These are phyloP conservation scores for Rhinatrema bivittatum DNA, from an alignment of 2,797 vertebrate species.

Conservation along the genomic window DNA sequence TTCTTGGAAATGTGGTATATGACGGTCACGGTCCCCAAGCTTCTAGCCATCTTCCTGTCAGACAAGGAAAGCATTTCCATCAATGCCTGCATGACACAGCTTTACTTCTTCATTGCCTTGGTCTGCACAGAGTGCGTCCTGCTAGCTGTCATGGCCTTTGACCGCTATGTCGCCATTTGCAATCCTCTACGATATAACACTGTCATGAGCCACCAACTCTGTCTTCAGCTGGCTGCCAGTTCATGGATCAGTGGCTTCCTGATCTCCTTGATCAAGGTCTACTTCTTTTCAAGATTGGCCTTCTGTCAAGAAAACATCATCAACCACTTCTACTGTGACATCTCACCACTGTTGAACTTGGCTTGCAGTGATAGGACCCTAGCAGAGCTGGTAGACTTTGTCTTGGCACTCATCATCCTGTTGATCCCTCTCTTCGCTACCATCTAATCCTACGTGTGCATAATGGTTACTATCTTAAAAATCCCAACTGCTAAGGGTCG, in stretches of 20 bases:
- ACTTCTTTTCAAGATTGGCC: slow-evolving; percentile 31
- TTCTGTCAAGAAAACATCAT: slow-evolving; percentile 31
- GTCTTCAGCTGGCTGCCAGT: slow-evolving; percentile 19
- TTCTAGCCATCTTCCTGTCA: slow-evolving; percentile 33
- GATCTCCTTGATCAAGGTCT: slow-evolving; percentile 30
- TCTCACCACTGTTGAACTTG: slow-evolving; percentile 33
- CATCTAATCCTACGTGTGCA: slow-evolving; percentile 16
- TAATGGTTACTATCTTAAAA: slow-evolving; percentile 11
- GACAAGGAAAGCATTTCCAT: slow-evolving; percentile 37
- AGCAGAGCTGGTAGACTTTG: slow-evolving; percentile 35
- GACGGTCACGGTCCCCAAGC: slow-evolving; percentile 43
- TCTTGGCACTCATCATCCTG: slow-evolving; percentile 32
- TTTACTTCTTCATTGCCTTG: slow-evolving; percentile 53
- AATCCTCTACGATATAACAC: slow-evolving; percentile 35
- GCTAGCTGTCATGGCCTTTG: slow-evolving; percentile 47
- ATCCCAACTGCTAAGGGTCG: background rate
- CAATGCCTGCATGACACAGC: slow-evolving; percentile 41
- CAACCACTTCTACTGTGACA: slow-evolving; percentile 44
- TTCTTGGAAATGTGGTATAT: slow-evolving; percentile 51
- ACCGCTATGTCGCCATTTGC: slow-evolving; percentile 40
- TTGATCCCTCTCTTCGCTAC: slow-evolving; percentile 26
- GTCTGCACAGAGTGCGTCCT: slow-evolving; percentile 50
- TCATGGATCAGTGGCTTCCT: slow-evolving; percentile 35
- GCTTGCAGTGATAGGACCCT: slow-evolving; percentile 19
- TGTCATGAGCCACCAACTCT: slow-evolving; percentile 34